These are phyloP conservation scores for Melikaiella ostensackeni DNA, from an alignment of 2,888 invertebrate species.

Conservation along the genomic window DNA sequence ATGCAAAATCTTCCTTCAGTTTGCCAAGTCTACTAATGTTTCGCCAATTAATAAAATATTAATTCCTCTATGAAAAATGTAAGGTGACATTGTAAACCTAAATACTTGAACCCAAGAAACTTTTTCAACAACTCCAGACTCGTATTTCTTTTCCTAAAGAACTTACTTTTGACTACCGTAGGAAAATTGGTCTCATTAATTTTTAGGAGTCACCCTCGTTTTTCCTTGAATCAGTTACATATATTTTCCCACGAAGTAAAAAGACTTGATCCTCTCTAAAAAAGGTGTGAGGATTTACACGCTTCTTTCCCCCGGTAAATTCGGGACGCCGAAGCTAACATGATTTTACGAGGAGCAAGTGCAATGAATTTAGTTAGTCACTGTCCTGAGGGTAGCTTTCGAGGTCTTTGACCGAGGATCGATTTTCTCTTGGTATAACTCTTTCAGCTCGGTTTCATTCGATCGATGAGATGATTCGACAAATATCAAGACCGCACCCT, in stretches of 20 bases:
- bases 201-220: background rate
- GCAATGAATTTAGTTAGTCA: constrained; percentile 38
- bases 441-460: constrained; percentile 45
- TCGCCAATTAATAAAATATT: background rate
- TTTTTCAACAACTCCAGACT: background rate
- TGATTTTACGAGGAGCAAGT: constrained; percentile 35
- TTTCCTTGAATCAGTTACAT: constrained; percentile 4
- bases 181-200: constrained; percentile 32
- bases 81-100: constrained; percentile 3
- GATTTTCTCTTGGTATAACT: constrained; percentile 49
- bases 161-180: constrained; percentile 11
- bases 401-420: constrained; percentile 63
- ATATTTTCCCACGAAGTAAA: constrained; percentile 16
- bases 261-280: background rate
- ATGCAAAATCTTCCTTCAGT: background rate
- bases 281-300: constrained; percentile 15
- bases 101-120: constrained; percentile 28
- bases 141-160: constrained; percentile 6
- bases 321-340: constrained; percentile 16
- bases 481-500: constrained; percentile 53
- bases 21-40: background rate
- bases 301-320: background rate
- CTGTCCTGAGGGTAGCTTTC: constrained; percentile 41
- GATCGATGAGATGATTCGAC: constrained; percentile 57
- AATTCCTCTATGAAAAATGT: background rate